phyloP scores from a whole-genome alignment of 1,140 invertebrate genomes.

The Pemphigus obesinymphae region DNA sequence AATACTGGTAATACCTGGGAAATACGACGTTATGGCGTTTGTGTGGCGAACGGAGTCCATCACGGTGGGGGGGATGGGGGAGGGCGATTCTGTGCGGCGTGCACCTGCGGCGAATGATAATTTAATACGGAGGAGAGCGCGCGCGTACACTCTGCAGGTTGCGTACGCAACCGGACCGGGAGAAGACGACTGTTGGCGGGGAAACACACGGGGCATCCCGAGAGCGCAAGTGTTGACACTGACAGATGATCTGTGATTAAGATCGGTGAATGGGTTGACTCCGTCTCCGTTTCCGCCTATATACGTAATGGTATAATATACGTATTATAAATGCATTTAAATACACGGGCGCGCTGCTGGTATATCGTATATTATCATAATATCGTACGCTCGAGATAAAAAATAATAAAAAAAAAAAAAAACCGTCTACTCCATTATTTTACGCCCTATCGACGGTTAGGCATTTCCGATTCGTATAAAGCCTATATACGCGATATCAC shows the following conservation, averaged over 20 bases:
- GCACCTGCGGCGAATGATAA: too few species aligned
- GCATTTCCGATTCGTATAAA: neutral
- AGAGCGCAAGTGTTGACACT: constrained; percentile 31
- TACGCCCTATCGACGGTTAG: constrained; percentile 5
- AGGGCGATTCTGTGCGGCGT: too few species aligned
- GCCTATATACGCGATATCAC: neutral
- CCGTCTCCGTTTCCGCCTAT: neutral
- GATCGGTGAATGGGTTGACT: constrained; percentile 34
- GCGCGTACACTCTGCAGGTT: too few species aligned
- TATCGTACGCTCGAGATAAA: neutral
- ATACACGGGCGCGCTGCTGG: neutral
- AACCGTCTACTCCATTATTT: neutral
- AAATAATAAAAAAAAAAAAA: too few species aligned
- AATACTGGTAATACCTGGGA: too few species aligned
- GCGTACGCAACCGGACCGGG: too few species aligned
- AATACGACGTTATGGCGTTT: too few species aligned
- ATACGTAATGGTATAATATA: neutral
- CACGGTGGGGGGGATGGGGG: neutral
- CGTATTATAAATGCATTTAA: constrained; percentile 17
- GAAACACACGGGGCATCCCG: neutral
- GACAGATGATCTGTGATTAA: constrained; percentile 36
- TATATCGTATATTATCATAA: too few species aligned
- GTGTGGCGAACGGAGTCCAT: too few species aligned
- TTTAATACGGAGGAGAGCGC: too few species aligned
- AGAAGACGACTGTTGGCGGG: neutral